Conservation (phyloP, 2,113 vertebrate species). For the Cinclus mexicanus region DNA sequence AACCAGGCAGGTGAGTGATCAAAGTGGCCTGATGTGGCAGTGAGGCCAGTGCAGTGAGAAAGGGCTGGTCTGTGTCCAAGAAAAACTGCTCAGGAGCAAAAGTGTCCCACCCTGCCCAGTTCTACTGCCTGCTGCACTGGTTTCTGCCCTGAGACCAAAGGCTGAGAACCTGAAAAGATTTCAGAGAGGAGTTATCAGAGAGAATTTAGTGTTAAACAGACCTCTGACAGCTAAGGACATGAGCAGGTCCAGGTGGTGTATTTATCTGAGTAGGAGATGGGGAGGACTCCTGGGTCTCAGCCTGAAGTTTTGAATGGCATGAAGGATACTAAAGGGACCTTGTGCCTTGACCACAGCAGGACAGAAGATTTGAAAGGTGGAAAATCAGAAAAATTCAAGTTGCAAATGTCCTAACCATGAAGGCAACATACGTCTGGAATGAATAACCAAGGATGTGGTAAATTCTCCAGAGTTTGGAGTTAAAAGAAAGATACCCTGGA, state of each 20-base stretch:
- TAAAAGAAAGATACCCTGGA: not conserved
- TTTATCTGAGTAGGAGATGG: not conserved
- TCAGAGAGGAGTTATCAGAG: not conserved
- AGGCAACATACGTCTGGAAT: not conserved
- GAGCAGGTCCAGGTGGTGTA: not conserved
- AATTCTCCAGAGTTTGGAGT: not conserved
- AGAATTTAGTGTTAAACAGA: not conserved
- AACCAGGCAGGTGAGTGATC: accelerated
- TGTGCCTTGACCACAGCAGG: not conserved
- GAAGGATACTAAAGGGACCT: not conserved
- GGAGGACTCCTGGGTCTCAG: not conserved
- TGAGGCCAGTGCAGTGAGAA: not conserved
- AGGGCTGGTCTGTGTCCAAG: not conserved
- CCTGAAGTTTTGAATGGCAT: not conserved
- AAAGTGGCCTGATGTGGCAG: not conserved
- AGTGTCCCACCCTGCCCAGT: not conserved
- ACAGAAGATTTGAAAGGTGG: not conserved
- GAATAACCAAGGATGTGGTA: conserved; percentile 26
- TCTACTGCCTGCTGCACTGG: not conserved
- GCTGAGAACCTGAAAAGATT: not conserved
- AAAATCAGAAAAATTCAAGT: not conserved
- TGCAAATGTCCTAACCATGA: not conserved
- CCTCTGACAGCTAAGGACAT: not conserved
- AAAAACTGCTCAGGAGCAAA: not conserved
- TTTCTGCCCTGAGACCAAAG: not conserved